These are phyloP conservation scores for Synodontis membranacea DNA, from an alignment of 2,113 vertebrate species.

Conservation along the genomic window DNA sequence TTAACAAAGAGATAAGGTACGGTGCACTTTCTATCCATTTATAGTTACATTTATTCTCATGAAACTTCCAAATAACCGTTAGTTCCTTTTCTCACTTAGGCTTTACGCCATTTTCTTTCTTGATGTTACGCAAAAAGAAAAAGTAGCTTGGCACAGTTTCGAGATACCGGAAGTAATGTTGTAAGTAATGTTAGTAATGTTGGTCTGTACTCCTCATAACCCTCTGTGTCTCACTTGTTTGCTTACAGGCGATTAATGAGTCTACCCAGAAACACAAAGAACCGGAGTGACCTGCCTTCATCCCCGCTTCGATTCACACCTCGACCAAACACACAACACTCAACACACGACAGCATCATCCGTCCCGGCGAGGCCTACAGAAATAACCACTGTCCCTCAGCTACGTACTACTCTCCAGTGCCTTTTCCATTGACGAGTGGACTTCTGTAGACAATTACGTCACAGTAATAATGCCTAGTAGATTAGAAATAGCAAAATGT, in stretches of 20 bases:
- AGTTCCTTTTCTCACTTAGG: no score
- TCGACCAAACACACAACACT: constrained; percentile 27
- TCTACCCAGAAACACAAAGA: constrained; percentile 72
- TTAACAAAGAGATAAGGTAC: no score
- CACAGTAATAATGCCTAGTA: background rate
- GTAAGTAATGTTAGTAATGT: no score
- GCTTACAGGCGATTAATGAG: constrained; percentile 71
- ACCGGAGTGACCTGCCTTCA: constrained; percentile 55
- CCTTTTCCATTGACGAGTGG: background rate
- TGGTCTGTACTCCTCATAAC: background rate
- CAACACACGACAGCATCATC: constrained; percentile 4
- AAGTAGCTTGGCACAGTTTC: background rate
- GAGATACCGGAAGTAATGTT: background rate
- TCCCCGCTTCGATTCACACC: background rate
- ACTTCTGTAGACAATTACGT: background rate
- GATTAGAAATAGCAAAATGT: background rate
- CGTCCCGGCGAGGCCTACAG: background rate
- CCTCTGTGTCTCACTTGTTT: background rate
- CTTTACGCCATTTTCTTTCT: background rate
- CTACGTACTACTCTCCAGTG: constrained; percentile 1
- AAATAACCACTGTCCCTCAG: constrained; percentile 3
- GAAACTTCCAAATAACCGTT: background rate
- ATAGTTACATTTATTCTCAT: background rate
- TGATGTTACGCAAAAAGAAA: background rate
- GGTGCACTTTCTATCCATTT: background rate